These are phyloP conservation scores for Seriola aureovittata DNA, from an alignment of 2,113 vertebrate species.

Conservation along the genomic window DNA sequence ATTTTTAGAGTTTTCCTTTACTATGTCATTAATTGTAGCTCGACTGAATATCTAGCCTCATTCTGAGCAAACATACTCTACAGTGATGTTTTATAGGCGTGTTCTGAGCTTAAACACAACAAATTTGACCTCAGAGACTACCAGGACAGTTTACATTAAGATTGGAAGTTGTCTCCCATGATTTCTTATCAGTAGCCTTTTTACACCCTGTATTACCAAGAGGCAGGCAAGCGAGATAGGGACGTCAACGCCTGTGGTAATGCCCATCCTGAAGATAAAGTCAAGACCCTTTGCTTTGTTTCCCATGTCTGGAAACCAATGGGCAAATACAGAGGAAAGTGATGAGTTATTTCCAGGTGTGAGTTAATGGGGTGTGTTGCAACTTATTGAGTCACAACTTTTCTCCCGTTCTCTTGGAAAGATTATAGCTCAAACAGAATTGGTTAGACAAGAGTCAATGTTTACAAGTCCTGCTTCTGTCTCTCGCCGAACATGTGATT, in stretches of 20 bases:
- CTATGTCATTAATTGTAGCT: too few species aligned
- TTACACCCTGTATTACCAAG: constrained; percentile 68
- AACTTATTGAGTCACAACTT: constrained; percentile 22
- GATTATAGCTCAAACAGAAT: constrained; percentile 9
- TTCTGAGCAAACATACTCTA: background rate
- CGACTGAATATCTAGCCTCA: background rate
- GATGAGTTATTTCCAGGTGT: constrained; percentile 73
- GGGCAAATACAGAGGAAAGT: constrained; percentile 35
- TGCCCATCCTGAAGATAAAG: constrained; percentile 81
- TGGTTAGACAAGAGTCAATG: background rate
- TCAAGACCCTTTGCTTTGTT: constrained; percentile 56
- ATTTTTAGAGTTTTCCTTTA: background rate
- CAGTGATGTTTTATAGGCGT: constrained; percentile 11
- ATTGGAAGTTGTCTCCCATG: constrained; percentile 33
- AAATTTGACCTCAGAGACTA: constrained; percentile 29
- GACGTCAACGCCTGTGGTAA: constrained; percentile 73
- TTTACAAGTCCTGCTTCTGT: background rate
- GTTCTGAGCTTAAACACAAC: constrained; percentile 26
- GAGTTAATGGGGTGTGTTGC: constrained; percentile 49
- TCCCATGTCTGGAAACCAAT: constrained; percentile 60
- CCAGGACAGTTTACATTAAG: constrained; percentile 37
- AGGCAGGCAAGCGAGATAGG: constrained; percentile 47
- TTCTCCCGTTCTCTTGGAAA: constrained; percentile 39
- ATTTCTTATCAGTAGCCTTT: constrained; percentile 67
- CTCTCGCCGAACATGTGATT: constrained; percentile 6